A percentile compares a stretch with the other conserved stretches of the same genome.
phyloP scores from a whole-genome alignment of 2,113 vertebrate genomes.

The Rhombomys opimus region DNA sequence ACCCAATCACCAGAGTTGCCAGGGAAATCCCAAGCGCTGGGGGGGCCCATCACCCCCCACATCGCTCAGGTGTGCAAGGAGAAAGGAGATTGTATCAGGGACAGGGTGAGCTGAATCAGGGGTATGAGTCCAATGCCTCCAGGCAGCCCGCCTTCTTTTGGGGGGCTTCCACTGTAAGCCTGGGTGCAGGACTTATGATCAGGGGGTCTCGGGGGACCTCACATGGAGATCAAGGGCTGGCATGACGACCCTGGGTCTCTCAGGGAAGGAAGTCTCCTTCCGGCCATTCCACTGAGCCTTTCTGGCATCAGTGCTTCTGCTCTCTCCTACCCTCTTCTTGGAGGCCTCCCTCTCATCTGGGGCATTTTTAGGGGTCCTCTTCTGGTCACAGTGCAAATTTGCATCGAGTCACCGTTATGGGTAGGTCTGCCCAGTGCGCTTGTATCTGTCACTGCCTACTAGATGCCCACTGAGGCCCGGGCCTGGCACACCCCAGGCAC shows the following conservation, averaged over 20 bases:
- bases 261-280: not conserved
- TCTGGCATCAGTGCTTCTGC: not conserved
- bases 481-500: not conserved
- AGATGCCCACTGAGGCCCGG: not conserved
- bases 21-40: constrained; percentile 19
- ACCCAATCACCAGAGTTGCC: not conserved
- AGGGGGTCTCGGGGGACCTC: too few species aligned
- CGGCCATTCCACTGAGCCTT: not conserved
- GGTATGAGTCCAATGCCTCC: not conserved
- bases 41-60: not conserved
- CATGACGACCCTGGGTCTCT: not conserved
- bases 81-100: not conserved
- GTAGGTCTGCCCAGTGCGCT: not conserved
- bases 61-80: not conserved
- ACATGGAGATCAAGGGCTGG: not conserved
- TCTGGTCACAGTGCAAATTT: not conserved
- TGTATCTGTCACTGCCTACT: not conserved
- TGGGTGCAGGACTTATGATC: not conserved
- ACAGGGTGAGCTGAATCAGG: not conserved
- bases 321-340: not conserved
- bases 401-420: not conserved
- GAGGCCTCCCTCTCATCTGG: not conserved
- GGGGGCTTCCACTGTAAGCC: not conserved
- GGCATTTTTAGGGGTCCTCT: not conserved
- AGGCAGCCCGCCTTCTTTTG: not conserved